Evolutionary conservation across 2,113 vertebrate genomes (phyloP), one percentile per base, ranked within the genome.

Genomic region (Eleginops maclovinus): DNA sequence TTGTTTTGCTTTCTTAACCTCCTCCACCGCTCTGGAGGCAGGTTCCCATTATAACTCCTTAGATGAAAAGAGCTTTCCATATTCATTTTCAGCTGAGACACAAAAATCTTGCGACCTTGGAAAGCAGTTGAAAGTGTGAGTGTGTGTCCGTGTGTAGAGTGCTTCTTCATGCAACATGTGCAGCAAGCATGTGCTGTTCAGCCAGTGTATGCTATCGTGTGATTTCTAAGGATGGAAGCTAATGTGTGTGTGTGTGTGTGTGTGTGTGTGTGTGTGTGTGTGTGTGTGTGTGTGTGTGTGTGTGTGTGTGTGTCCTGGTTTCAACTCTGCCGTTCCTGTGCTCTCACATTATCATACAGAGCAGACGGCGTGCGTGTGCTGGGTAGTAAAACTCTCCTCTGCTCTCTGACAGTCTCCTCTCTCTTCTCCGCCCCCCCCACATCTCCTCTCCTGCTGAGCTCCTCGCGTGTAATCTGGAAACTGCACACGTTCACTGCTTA

Each of bases 281-380:
- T 72, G 60, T 62, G 47, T 51, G 47, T 74, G 69, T 50, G 44
- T 60, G 69, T 64, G 59, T 66, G 21, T 58, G 61, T 65, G 51
- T 66, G 63, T 81, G 47, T 78, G 65, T 64, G 51, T 56, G 47
- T 64, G 90, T 91, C 93, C 92, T 91, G 88, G 71, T 91, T 92
- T 93, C 83, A 93, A 92, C 93, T 83, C 88, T 83, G 76, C 80
- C 69, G 77, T 78, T 90, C 82, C 82, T 81, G 86, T 80, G 79
- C 80, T 88, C 82, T 90, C 82, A 72, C 90, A 94, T 94, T 94
- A 94, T 93, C 93, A 94, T 94, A 94, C 89, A 88, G 93, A 91
- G 92, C 93, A 94, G 93, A 94, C 93, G 69, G 87, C 79, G 92
- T 87, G 91, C 93, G 93, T 94, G 93, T 90, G 86, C 86, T 91